Base-by-base conservation (phyloP, 2,797 vertebrate species). In the Allenopithecus nigroviridis region DNA sequence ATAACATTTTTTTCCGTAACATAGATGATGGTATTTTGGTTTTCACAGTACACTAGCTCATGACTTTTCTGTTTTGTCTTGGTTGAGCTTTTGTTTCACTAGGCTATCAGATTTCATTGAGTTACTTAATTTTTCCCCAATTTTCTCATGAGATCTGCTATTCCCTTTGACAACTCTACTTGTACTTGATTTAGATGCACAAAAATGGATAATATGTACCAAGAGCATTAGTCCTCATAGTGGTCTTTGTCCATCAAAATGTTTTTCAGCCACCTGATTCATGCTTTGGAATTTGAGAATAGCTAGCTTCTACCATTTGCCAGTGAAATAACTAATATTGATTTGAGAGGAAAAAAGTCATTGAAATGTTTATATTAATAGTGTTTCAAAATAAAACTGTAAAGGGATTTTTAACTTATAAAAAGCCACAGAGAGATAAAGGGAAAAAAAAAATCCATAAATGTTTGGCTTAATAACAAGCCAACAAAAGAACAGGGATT, bases 401-500 rank as follows among this genome's bases (percentile, higher is more conserved):
- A 86, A 81, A 93, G 19, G 53, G 1, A 83, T 87, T 87, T 93
- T 22, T 76, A 93, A 30, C 13, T 88, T 24, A 33, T n/a, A 87
- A 75, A 43, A 59, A 48, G 17, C 5, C 43, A 14, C 19, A 79
- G 22, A 88, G 16, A 70, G 8, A 8, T 55, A 50, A 94, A 92
- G 39, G n/a, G 8, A 17, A 36, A 36, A 74, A 74, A 74, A 68
- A 57, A 19, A 76, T 50, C 28, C 22, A 26, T 70, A 92, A 95
- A 74, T 95, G 17, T 92, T 83, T 86, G 72, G 16, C 68, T 95
- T 97, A 24, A 76, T 84, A 53, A 41, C 39, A 93, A 96, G 50
- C 28, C 79, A 30, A 28, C 43, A 84, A 84, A 91, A 33, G 19
- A 90, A 48, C 17, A 57, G n/a, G 13, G 53, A 93, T 79, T 89